Evolutionary conservation across 2,113 vertebrate genomes (phyloP).

Genomic region (Polyodon spathula): DNA sequence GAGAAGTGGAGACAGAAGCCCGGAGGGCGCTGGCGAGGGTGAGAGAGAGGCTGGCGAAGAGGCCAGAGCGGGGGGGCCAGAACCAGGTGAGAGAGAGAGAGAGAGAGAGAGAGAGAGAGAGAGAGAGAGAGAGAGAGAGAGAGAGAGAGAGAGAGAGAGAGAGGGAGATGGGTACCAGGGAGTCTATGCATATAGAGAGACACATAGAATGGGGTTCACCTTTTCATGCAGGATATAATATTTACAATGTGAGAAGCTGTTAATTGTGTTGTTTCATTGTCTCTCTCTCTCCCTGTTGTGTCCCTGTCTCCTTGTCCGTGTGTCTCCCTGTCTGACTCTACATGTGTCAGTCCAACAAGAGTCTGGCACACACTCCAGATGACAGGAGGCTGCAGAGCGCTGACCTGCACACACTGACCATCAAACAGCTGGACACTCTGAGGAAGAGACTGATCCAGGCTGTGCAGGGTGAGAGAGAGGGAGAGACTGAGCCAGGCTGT

Average conservation of each 20-base stretch:
- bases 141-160: not conserved
- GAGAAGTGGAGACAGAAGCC: slow-evolving; percentile 53
- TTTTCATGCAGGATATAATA: not conserved
- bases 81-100: slow-evolving; percentile 40
- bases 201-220: no score
- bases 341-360: slow-evolving; percentile 4
- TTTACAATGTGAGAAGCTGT: not conserved
- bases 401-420: slow-evolving; percentile 38
- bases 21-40: slow-evolving; percentile 33
- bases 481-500: not conserved
- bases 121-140: slow-evolving; percentile 28
- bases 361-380: not conserved
- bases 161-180: no score
- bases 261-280: not conserved
- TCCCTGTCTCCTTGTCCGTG: slow-evolving; percentile 25
- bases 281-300: slow-evolving; percentile 13
- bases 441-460: slow-evolving; percentile 42
- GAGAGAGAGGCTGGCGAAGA: no score
- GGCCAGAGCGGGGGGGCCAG: slow-evolving; percentile 15
- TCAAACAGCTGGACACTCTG: slow-evolving; percentile 42
- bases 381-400: slow-evolving; percentile 32
- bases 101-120: slow-evolving; percentile 44
- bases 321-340: slow-evolving; percentile 25
- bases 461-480: slow-evolving; percentile 47
- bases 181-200: no score